Conservation (phyloP, 2,888 invertebrate genomes). For the Drosophila acutilabella region DNA sequence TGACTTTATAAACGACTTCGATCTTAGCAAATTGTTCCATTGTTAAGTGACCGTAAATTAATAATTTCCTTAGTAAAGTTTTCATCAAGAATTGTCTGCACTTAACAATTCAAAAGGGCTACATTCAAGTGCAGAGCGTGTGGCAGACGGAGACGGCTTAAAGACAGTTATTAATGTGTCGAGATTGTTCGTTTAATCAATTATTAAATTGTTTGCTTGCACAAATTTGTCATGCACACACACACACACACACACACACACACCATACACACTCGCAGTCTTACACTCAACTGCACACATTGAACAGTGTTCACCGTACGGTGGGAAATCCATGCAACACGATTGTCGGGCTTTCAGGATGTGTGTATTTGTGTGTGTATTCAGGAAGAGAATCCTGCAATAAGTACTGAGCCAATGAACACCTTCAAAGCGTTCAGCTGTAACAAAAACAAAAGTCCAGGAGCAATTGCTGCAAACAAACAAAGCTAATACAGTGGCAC, state of each 20-base stretch:
- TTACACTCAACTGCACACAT: slow-evolving; percentile 43
- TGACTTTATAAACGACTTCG: too few relatives aligned
- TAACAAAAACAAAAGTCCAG: slow-evolving; percentile 51
- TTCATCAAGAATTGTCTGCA: not conserved
- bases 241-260: slow-evolving; percentile 25
- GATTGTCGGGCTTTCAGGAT: slow-evolving; percentile 1
- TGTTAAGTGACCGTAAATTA: too few relatives aligned
- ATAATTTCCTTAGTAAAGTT: too few relatives aligned
- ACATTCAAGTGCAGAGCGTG: slow-evolving; percentile 5
- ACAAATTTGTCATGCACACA: slow-evolving; percentile 49
- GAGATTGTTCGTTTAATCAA: slow-evolving; percentile 48
- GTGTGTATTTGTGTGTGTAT: slow-evolving; percentile 9
- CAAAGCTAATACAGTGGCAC: slow-evolving; percentile 31
- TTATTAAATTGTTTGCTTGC: slow-evolving; percentile 58
- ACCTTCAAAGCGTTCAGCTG: slow-evolving; percentile 51
- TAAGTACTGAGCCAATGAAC: slow-evolving; percentile 53
- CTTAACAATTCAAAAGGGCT: slow-evolving; percentile 2
- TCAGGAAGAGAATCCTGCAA: slow-evolving; percentile 11
- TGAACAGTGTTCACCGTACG: not conserved
- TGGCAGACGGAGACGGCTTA: slow-evolving; percentile 3
- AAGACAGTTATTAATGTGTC: slow-evolving; percentile 26
- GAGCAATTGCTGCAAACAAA: slow-evolving; percentile 18
- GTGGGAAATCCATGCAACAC: not conserved
- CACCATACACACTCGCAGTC: slow-evolving; percentile 23
- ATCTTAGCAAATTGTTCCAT: too few relatives aligned